Evolutionary conservation across 1,140 invertebrate species (phyloP).

Genomic region (Heterodera carotae): DNA sequence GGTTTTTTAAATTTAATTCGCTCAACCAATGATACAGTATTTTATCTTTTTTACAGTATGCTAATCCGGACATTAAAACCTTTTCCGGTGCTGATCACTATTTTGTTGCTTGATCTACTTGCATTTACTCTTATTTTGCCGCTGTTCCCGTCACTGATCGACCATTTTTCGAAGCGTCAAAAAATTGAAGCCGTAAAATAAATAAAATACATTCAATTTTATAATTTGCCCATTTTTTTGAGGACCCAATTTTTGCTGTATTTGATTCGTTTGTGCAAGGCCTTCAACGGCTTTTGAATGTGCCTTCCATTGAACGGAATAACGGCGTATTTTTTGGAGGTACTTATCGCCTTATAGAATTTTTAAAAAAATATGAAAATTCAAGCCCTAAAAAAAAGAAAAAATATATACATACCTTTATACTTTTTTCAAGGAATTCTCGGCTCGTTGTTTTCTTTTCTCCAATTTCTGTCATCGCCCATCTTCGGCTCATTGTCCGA

Average conservation of each 20-base stretch:
- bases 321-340: slow-evolving; percentile 63
- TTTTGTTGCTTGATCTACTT: slow-evolving; percentile 58
- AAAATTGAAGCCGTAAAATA: slow-evolving; percentile 23
- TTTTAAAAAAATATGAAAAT: background rate
- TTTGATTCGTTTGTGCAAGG: slow-evolving; percentile 42
- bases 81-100: slow-evolving; percentile 48
- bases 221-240: background rate
- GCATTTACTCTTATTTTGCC: slow-evolving; percentile 64
- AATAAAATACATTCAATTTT: slow-evolving; percentile 26
- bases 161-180: slow-evolving; percentile 47
- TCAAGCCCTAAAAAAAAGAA: slow-evolving; percentile 68
- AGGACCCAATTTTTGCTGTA: slow-evolving; percentile 56
- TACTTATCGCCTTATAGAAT: background rate
- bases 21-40: too few relatives aligned
- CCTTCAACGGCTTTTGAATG: slow-evolving; percentile 54
- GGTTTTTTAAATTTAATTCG: too few relatives aligned
- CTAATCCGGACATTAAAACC: background rate
- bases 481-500: slow-evolving; percentile 91
- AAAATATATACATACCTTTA: too few relatives aligned
- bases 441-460: slow-evolving; percentile 92
- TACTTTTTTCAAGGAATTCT: slow-evolving; percentile 71
- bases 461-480: slow-evolving; percentile 92
- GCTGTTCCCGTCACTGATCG: slow-evolving; percentile 60
- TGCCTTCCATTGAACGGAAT: slow-evolving; percentile 51
- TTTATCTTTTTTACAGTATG: background rate